Conservation (phyloP, 2,888 invertebrate genomes). For the Drosophila paramelanica region DNA sequence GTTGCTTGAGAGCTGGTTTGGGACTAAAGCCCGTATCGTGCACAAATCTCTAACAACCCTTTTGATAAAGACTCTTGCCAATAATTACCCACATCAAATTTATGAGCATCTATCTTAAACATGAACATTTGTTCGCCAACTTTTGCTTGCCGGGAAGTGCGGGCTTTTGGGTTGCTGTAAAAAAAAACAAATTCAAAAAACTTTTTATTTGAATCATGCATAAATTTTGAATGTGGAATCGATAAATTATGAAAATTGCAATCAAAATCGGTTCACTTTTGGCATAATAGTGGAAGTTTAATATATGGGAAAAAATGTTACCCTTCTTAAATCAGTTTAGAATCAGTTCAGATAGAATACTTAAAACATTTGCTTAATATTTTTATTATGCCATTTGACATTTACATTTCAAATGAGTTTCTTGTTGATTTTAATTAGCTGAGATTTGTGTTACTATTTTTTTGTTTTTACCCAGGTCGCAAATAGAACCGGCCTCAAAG, state of each 20-base stretch:
- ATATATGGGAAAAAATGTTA: no score
- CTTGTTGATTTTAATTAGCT: constrained; percentile 82
- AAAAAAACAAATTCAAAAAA: no score
- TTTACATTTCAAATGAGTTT: constrained; percentile 80
- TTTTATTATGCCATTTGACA: constrained; percentile 61
- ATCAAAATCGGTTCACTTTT: no score
- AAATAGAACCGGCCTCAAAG: constrained; percentile 36
- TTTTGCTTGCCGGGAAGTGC: constrained; percentile 13
- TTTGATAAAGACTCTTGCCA: constrained; percentile 37
- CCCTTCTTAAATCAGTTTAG: no score
- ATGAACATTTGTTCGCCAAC: constrained; percentile 9
- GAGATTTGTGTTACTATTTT: constrained; percentile 59
- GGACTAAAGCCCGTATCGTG: constrained; percentile 9
- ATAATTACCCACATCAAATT: constrained; percentile 74
- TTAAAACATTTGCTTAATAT: no score
- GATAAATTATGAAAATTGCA: no score
- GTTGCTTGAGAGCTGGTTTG: constrained; percentile 14
- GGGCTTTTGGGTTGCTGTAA: constrained; percentile 8
- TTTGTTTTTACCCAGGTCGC: constrained; percentile 11
- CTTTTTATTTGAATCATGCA: no score
- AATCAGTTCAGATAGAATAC: no score
- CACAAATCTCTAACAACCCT: constrained; percentile 53
- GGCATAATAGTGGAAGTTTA: no score
- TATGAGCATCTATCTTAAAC: constrained; percentile 8
- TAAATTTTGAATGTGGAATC: no score